Evolutionary conservation across 2,888 invertebrate species (phyloP).

Genomic region (Piscicola geometra): DNA sequence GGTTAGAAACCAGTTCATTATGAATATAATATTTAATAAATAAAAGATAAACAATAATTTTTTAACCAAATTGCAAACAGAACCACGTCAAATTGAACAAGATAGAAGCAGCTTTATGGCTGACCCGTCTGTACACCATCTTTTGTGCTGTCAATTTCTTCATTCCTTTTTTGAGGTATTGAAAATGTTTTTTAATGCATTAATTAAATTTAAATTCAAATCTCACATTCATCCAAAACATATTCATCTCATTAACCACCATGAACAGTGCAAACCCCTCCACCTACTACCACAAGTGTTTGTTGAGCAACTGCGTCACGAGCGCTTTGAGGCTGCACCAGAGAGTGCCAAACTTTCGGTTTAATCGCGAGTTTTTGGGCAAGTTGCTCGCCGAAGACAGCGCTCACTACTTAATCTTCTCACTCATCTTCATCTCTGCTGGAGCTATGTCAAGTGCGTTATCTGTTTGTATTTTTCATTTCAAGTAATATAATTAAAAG

Average conservation of each 20-base stretch:
- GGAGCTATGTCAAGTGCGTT: constrained; percentile 82
- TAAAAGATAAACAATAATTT: too few species aligned
- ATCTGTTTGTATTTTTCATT: too few species aligned
- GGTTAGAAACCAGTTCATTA: too few species aligned
- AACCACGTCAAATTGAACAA: constrained; percentile 68
- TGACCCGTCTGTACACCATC: constrained; percentile 71
- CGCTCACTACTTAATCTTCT: constrained; percentile 92
- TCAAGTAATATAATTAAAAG: too few species aligned
- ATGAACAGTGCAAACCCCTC: constrained; percentile 65
- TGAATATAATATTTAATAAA: too few species aligned
- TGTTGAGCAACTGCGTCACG: constrained; percentile 87
- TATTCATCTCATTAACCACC: background rate
- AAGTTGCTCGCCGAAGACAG: constrained; percentile 72
- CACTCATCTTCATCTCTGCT: constrained; percentile 85
- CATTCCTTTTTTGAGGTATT: constrained; percentile 57
- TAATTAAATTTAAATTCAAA: background rate
- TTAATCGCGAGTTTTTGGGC: constrained; percentile 77
- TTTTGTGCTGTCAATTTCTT: constrained; percentile 41
- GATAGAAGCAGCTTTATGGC: constrained; percentile 81
- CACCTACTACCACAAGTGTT: constrained; percentile 68
- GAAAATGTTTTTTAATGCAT: too few species aligned
- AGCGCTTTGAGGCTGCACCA: constrained; percentile 92
- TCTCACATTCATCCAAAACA: background rate
- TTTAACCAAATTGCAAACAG: constrained; percentile 23
- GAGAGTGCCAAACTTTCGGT: constrained; percentile 73